Conservation (phyloP, 2,113 vertebrate genomes). For the Procavia capensis region DNA sequence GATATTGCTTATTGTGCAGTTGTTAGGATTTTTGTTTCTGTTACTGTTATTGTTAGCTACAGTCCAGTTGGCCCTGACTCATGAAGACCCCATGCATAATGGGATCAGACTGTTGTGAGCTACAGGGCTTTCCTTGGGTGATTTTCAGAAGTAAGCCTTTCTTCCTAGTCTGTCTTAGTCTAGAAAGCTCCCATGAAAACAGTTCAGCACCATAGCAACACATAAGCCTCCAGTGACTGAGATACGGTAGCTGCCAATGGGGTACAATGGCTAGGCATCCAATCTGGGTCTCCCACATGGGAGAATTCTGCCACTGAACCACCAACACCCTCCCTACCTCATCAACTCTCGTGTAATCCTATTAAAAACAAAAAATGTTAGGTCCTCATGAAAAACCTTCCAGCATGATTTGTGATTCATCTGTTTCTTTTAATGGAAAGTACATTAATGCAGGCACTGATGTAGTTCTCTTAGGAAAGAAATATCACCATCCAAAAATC, state of each 20-base stretch:
- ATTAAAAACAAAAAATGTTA: neutral
- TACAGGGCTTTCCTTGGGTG: neutral
- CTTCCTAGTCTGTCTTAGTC: neutral
- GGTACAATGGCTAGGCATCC: neutral
- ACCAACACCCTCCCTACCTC: neutral
- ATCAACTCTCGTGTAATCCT: neutral
- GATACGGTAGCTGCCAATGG: neutral
- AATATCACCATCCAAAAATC: neutral
- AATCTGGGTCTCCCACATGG: neutral
- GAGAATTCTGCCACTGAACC: neutral
- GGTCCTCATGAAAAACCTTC: neutral
- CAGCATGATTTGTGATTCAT: neutral
- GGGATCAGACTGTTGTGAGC: neutral
- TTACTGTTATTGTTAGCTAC: neutral
- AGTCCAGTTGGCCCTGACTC: neutral
- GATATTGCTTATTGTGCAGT: too few species aligned
- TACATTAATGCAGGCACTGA: neutral
- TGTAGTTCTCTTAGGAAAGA: neutral
- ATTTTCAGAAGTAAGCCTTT: neutral
- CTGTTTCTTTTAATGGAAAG: neutral
- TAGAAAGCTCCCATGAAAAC: neutral
- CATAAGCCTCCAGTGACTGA: neutral
- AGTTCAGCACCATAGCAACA: neutral
- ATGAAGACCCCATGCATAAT: neutral
- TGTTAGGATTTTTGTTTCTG: too few species aligned